A percentile compares a stretch with the other conserved stretches of the same genome.
phyloP scores from a whole-genome alignment of 1,140 invertebrate genomes.

The Solen grandis region DNA sequence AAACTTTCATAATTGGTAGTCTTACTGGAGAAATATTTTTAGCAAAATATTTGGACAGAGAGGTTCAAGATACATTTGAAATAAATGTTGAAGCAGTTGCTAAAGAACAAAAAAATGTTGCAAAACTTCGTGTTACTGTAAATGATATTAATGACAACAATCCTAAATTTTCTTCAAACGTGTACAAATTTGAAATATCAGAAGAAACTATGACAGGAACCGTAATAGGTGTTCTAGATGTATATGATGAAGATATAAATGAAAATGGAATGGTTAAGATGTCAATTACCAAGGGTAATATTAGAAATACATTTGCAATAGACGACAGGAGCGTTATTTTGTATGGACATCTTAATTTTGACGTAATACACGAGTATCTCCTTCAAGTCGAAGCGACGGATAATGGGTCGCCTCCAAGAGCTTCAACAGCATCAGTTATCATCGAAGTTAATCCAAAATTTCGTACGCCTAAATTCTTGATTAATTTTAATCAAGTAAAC shows the following conservation, averaged over 20 bases:
- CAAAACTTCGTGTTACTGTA: slow-evolving; percentile 19
- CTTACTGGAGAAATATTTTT: slow-evolving; percentile 37
- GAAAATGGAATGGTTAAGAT: slow-evolving; percentile 27
- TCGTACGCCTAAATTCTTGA: slow-evolving; percentile 28
- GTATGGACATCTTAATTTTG: slow-evolving; percentile 7
- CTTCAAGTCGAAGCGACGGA: slow-evolving; percentile 47
- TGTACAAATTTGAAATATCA: slow-evolving; percentile 37
- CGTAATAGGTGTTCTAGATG: slow-evolving; percentile 3
- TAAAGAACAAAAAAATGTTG: neutral
- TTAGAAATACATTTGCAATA: slow-evolving; percentile 1
- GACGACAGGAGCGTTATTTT: neutral
- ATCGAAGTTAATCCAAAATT: slow-evolving; percentile 32
- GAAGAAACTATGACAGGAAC: slow-evolving; percentile 4
- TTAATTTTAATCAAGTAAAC: slow-evolving; percentile 21
- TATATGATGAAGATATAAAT: slow-evolving; percentile 26
- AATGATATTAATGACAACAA: slow-evolving; percentile 48
- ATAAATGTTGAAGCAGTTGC: slow-evolving; percentile 19
- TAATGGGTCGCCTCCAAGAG: slow-evolving; percentile 11
- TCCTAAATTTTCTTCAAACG: slow-evolving; percentile 20
- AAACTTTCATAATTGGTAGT: slow-evolving; percentile 35
- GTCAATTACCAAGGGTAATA: slow-evolving; percentile 30
- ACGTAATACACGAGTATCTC: slow-evolving; percentile 38
- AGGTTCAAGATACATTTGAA: slow-evolving; percentile 19
- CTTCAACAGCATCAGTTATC: slow-evolving; percentile 39
- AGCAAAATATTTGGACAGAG: slow-evolving; percentile 25